Evolutionary conservation across 2,113 vertebrate species (phyloP).

Genomic region (Oncorhynchus gorbuscha): DNA sequence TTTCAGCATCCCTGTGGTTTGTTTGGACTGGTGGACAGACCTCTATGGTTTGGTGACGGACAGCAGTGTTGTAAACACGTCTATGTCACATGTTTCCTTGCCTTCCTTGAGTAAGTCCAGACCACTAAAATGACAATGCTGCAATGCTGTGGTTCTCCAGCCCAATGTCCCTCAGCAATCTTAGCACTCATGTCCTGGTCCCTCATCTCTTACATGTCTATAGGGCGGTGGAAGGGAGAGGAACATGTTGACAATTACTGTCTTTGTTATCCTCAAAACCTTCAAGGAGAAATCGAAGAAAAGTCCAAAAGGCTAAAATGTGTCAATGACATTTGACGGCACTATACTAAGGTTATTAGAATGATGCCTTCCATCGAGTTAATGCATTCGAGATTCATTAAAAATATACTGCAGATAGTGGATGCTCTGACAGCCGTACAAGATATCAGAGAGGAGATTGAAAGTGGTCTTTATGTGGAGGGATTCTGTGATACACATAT

Average conservation of each 20-base stretch:
- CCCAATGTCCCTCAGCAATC: neutral
- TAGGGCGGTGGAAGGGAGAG: neutral
- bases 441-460: neutral
- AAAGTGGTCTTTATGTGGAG: neutral
- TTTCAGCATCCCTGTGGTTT: neutral
- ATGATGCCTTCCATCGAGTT: neutral
- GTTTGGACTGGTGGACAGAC: neutral
- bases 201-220: neutral
- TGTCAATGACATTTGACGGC: neutral
- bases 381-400: neutral
- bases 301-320: neutral
- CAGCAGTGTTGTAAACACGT: neutral
- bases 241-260: neutral
- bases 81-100: neutral
- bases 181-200: neutral
- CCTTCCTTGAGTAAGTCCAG: neutral
- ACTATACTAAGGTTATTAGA: neutral
- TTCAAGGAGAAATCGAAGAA: neutral
- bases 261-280: neutral
- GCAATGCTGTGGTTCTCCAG: neutral
- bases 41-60: neutral
- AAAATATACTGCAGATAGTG: neutral
- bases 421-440: neutral
- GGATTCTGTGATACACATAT: neutral
- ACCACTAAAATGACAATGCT: neutral